A percentile compares a stretch with the other conserved stretches of the same genome.
Conservation (phyloP, 2,888 invertebrate genomes). For the Drosophila robusta region DNA sequence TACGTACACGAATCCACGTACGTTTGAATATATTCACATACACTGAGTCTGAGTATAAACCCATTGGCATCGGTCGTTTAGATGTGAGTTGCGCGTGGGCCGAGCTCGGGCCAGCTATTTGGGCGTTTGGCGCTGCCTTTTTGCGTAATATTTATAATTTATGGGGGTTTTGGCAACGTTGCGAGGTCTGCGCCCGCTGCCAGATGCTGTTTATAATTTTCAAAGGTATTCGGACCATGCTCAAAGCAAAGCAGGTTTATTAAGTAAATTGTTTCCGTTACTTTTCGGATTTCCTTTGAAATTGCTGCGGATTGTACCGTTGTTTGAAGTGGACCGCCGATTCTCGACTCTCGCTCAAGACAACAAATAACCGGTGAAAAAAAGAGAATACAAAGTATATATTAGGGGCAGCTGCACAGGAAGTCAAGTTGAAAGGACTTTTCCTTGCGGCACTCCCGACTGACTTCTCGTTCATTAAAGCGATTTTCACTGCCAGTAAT, state of each 20-base stretch:
- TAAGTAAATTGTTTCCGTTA: constrained; percentile 73
- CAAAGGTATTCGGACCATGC: constrained; percentile 53
- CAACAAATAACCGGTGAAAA: constrained; percentile 28
- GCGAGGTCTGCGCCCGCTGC: constrained; percentile 1
- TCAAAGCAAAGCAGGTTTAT: constrained; percentile 56
- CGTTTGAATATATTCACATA: background rate
- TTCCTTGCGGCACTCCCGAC: constrained; percentile 19
- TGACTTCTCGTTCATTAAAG: constrained; percentile 50
- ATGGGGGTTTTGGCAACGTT: constrained; percentile 52
- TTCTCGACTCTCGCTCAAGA: constrained; percentile 20
- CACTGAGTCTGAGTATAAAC: background rate
- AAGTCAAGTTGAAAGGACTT: constrained; percentile 31
- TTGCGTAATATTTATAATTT: constrained; percentile 70
- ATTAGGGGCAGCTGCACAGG: constrained; percentile 28
- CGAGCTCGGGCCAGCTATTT: constrained; percentile 31
- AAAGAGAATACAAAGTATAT: background rate
- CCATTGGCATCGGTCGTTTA: constrained; percentile 37
- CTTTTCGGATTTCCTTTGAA: constrained; percentile 63
- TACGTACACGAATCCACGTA: constrained; percentile 1
- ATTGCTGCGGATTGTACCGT: constrained; percentile 36
- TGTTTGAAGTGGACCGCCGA: constrained; percentile 50
- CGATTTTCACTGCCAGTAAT: constrained; percentile 56
- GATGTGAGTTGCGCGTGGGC: constrained; percentile 45
- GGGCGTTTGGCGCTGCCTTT: constrained; percentile 48
- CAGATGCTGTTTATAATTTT: constrained; percentile 57